Conservation (phyloP, 1,140 invertebrate genomes). For the Panagrolaimus sp. region DNA sequence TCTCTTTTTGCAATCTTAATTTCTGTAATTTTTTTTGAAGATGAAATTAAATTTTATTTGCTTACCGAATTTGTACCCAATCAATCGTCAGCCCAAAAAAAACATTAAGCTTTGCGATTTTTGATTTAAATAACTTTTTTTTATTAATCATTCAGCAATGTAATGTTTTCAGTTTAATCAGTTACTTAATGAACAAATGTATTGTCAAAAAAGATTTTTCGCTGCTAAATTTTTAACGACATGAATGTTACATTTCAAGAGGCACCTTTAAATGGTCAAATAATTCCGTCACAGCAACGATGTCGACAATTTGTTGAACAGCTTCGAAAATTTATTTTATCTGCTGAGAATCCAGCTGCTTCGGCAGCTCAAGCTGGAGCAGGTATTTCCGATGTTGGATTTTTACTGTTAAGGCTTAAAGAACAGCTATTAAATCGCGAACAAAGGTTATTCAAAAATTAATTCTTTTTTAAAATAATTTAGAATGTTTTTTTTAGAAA, state of each 20-base stretch:
- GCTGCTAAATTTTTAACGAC: not conserved
- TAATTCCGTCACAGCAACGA: not conserved
- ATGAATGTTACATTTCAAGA: constrained; percentile 16
- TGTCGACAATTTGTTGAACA: constrained; percentile 27
- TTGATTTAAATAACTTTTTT: too few relatives aligned
- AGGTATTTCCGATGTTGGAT: constrained; percentile 34
- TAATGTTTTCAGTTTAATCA: too few relatives aligned
- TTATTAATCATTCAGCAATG: too few relatives aligned
- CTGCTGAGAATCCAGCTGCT: constrained; percentile 25
- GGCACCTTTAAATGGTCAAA: not conserved
- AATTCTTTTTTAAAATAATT: too few relatives aligned
- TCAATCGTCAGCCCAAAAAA: too few relatives aligned
- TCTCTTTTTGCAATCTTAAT: too few relatives aligned
- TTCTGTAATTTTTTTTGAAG: too few relatives aligned
- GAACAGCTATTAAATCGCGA: constrained; percentile 32
- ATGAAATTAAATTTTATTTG: too few relatives aligned
- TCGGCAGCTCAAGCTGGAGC: constrained; percentile 21
- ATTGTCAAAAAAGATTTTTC: too few relatives aligned
- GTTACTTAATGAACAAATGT: too few relatives aligned
- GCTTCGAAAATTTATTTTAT: constrained; percentile 28
- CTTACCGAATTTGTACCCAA: too few relatives aligned
- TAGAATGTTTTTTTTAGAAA: constrained; percentile 9
- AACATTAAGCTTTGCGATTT: too few relatives aligned
- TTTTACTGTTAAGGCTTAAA: constrained; percentile 33
- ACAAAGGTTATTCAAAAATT: constrained; percentile 30